phyloP scores from a whole-genome alignment of 2,113 vertebrate genomes.

The Fulica atra region DNA sequence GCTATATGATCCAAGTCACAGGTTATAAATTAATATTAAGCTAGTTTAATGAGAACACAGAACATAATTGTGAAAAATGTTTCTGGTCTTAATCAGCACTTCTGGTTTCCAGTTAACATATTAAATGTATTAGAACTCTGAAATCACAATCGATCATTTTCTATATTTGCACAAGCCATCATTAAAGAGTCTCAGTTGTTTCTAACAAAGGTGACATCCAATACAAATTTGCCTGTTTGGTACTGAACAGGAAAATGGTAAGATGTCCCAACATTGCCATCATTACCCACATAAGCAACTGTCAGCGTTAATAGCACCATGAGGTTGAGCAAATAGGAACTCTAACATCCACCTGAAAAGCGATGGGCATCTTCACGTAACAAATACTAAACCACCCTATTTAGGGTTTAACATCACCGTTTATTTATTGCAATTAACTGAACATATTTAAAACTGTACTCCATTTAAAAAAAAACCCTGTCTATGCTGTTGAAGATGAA shows the following conservation, averaged over 20 bases:
- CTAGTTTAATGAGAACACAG: conserved; percentile 24
- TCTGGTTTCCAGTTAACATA: conserved; percentile 13
- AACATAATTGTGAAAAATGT: conserved; percentile 14
- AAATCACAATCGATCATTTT: conserved; percentile 33
- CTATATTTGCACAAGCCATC: not conserved
- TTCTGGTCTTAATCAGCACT: conserved; percentile 43
- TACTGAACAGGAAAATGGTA: not conserved
- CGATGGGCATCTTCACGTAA: not conserved
- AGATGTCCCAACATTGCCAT: not conserved
- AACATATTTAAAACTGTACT: not conserved
- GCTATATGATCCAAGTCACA: conserved; percentile 38
- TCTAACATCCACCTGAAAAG: not conserved
- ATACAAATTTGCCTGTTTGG: not conserved
- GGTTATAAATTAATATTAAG: conserved; percentile 51
- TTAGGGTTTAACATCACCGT: not conserved
- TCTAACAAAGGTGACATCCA: not conserved
- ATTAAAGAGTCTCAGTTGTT: conserved; percentile 7
- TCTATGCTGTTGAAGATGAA: not conserved
- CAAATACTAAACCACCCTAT: not conserved
- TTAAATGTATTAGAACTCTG: not conserved
- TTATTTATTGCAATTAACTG: not conserved
- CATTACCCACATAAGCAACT: conserved; percentile 3
- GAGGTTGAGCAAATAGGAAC: not conserved
- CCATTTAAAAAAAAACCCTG: not conserved
- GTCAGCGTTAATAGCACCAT: not conserved